phyloP scores from a whole-genome alignment of 2,113 vertebrate species.

The Neotoma lepida region DNA sequence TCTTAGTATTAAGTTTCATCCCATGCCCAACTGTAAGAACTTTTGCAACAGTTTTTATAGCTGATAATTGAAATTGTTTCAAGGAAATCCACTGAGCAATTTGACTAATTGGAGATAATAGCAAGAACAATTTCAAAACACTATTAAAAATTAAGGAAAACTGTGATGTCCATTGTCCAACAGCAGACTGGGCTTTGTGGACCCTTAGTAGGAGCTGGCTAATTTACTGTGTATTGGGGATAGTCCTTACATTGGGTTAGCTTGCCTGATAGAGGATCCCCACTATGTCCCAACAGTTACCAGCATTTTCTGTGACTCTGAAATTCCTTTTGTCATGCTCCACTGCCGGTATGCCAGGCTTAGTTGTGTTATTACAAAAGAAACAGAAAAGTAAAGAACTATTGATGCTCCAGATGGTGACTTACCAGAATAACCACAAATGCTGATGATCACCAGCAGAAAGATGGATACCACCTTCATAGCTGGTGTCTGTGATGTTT shows the following conservation, averaged over 20 bases:
- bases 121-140: not conserved
- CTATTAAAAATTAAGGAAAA: slow-evolving; percentile 38
- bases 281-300: not conserved
- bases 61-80: not conserved
- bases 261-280: not conserved
- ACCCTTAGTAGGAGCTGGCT: not conserved
- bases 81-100: not conserved
- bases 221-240: not conserved
- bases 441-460: slow-evolving; percentile 44
- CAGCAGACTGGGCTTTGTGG: not conserved
- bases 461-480: slow-evolving; percentile 71
- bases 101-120: not conserved
- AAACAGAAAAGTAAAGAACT: not conserved
- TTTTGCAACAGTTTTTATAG: not conserved
- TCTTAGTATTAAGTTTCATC: not conserved
- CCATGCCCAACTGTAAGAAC: not conserved
- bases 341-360: not conserved
- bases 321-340: not conserved
- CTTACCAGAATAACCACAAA: slow-evolving; percentile 77
- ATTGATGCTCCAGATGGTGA: not conserved
- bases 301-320: not conserved
- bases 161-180: not conserved
- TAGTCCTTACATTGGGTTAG: not conserved
- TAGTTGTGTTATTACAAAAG: not conserved
- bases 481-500: not conserved